Percentiles rank a stretch among this genome's conserved stretches.
Conservation (phyloP, 2,113 vertebrate genomes). For the Lepisosteus oculatus region DNA sequence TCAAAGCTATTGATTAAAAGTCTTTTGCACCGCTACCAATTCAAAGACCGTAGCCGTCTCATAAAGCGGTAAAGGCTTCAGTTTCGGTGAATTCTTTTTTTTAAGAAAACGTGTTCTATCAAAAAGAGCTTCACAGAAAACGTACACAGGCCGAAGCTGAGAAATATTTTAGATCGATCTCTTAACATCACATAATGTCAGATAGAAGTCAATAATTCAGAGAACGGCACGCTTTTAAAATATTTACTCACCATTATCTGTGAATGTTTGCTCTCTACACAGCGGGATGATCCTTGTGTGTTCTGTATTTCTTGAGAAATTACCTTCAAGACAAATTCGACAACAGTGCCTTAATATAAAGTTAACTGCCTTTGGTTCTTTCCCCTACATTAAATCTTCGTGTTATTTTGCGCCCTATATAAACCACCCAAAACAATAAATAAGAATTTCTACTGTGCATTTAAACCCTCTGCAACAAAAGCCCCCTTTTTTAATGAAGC, state of each 20-base stretch:
- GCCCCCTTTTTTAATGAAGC: conserved; percentile 87
- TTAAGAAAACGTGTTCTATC: no score
- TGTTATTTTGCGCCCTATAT: conserved; percentile 71
- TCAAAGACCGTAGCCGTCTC: no score
- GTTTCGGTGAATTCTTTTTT: no score
- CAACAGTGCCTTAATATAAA: conserved; percentile 45
- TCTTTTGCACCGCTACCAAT: no score
- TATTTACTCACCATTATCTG: conserved; percentile 80
- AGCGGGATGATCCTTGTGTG: conserved; percentile 75
- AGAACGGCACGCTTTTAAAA: conserved; percentile 1
- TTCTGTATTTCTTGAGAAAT: conserved; percentile 78
- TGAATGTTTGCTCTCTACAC: conserved; percentile 73
- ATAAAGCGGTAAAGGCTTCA: no score
- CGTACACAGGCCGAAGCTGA: neutral
- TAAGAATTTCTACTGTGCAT: conserved; percentile 82
- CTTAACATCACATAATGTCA: neutral
- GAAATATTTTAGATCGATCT: neutral
- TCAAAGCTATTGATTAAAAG: no score
- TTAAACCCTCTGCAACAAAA: conserved; percentile 84
- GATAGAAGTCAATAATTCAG: neutral
- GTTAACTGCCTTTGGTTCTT: conserved; percentile 47
- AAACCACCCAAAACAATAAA: conserved; percentile 83
- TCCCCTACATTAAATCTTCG: conserved; percentile 41
- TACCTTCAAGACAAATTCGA: conserved; percentile 75
- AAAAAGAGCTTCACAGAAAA: neutral